These are phyloP conservation scores for Iguana delicatissima DNA, from an alignment of 2,797 vertebrate species.

Conservation along the genomic window DNA sequence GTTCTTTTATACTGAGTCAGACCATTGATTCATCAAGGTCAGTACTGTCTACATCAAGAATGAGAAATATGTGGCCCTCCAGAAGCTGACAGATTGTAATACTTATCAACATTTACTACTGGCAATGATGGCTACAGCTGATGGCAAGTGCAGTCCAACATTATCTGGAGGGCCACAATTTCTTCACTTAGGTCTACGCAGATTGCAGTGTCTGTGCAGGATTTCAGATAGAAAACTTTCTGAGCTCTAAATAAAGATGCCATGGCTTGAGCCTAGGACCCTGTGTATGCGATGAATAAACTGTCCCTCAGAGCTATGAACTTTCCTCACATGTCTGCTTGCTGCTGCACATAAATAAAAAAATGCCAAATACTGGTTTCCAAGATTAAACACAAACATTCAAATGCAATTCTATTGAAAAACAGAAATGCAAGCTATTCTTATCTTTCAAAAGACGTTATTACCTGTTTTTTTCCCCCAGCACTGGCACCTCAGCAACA, in stretches of 20 bases:
- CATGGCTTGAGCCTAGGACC: too few species aligned
- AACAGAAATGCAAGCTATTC: not conserved
- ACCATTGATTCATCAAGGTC: too few species aligned
- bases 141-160: too few species aligned
- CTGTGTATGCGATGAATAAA: not conserved
- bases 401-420: constrained; percentile 34
- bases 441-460: not conserved
- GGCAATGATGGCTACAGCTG: too few species aligned
- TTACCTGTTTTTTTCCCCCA: not conserved
- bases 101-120: too few species aligned
- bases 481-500: not conserved
- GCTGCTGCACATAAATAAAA: not conserved
- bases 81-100: too few species aligned
- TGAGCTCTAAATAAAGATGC: not conserved
- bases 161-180: too few species aligned
- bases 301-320: not conserved
- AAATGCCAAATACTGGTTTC: not conserved
- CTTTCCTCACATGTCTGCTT: not conserved
- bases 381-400: not conserved
- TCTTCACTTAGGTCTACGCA: too few species aligned
- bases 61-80: too few species aligned
- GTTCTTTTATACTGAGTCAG: too few species aligned
- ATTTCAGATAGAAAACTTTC: not conserved
- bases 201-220: too few species aligned
- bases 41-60: too few species aligned